Conservation (phyloP, 1,140 invertebrate species). For the Lordiphosa stackelbergi region DNA sequence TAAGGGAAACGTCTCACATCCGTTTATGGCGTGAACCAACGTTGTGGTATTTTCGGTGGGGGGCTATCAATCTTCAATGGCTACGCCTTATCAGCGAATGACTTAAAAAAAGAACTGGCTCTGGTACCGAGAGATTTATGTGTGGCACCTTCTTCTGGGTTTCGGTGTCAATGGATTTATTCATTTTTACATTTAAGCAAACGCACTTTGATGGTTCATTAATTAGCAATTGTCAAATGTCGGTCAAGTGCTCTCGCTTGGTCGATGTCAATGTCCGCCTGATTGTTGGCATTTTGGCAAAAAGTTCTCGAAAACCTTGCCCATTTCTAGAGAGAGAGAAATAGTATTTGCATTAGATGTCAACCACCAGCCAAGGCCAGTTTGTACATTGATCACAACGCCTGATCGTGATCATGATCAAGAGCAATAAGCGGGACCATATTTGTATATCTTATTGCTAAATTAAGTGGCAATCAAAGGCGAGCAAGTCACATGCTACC, state of each 20-base stretch:
- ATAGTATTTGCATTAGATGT: slow-evolving; percentile 28
- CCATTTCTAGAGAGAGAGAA: not conserved
- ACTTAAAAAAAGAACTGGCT: too few relatives aligned
- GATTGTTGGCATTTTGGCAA: slow-evolving; percentile 16
- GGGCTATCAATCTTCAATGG: too few relatives aligned
- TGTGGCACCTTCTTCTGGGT: too few relatives aligned
- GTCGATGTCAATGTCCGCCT: not conserved
- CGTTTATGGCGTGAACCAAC: not conserved
- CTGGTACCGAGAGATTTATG: too few relatives aligned
- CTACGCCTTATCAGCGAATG: too few relatives aligned
- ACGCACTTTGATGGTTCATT: slow-evolving; percentile 12
- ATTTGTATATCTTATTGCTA: slow-evolving; percentile 6
- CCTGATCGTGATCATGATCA: slow-evolving; percentile 47
- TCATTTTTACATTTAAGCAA: not conserved
- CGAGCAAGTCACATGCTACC: slow-evolving; percentile 16
- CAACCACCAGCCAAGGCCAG: slow-evolving; percentile 38
- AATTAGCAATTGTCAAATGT: slow-evolving; percentile 26
- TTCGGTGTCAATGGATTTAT: not conserved
- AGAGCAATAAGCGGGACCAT: slow-evolving; percentile 31
- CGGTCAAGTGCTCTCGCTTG: not conserved
- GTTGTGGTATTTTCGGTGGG: not conserved
- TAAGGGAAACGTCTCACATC: not conserved
- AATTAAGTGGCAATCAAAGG: slow-evolving; percentile 1
- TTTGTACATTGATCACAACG: slow-evolving; percentile 45
- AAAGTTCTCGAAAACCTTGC: slow-evolving; percentile 10